These are phyloP conservation scores for Achroia grisella DNA, from an alignment of 1,140 invertebrate genomes.

Conservation along the genomic window DNA sequence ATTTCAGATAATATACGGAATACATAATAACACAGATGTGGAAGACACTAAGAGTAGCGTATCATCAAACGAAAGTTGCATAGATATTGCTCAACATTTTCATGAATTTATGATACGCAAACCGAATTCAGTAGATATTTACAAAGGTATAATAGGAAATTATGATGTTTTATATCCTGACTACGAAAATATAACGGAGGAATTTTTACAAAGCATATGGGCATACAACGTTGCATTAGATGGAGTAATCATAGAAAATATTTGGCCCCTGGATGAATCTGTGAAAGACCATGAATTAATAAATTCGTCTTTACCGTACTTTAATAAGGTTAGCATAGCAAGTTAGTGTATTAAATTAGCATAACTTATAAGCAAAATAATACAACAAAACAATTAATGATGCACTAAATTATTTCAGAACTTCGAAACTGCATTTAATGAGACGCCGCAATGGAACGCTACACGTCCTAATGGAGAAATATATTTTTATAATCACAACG, in stretches of 20 bases:
- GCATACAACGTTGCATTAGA: constrained; percentile 24
- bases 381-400: too few species aligned
- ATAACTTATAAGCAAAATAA: too few species aligned
- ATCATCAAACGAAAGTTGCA: constrained; percentile 1
- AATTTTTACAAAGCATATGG: constrained; percentile 43
- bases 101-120: constrained; percentile 26
- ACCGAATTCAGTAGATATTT: constrained; percentile 15
- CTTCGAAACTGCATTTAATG: constrained; percentile 38
- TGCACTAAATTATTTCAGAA: constrained; percentile 28
- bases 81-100: constrained; percentile 20
- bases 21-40: background rate
- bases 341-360: background rate
- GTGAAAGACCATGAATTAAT: constrained; percentile 31
- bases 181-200: constrained; percentile 25
- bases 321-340: constrained; percentile 41
- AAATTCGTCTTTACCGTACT: constrained; percentile 34
- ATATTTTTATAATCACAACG: constrained; percentile 44
- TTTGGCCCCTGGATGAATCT: constrained; percentile 52
- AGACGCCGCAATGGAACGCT: constrained; percentile 49
- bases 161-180: constrained; percentile 36
- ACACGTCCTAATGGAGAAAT: constrained; percentile 16
- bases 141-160: constrained; percentile 31
- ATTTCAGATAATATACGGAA: constrained; percentile 7
- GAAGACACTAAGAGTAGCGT: constrained; percentile 5
- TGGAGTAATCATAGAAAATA: constrained; percentile 49